Conservation (phyloP, 2,797 vertebrate species). For the Scomberomorus guttatus region DNA sequence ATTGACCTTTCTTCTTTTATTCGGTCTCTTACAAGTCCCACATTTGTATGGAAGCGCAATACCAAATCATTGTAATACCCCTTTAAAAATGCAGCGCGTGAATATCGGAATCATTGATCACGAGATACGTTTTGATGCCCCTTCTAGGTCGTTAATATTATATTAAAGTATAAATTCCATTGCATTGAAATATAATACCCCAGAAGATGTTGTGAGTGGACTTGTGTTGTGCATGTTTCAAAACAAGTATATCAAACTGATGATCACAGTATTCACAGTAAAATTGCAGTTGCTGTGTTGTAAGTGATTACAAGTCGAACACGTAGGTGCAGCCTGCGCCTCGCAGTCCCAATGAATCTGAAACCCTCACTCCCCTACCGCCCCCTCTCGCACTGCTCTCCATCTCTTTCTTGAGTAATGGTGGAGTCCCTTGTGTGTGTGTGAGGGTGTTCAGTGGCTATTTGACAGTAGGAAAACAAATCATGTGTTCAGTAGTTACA, state of each 20-base stretch:
- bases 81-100: neutral
- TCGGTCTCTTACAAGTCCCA: too few relatives aligned
- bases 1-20: too few relatives aligned
- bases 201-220: neutral
- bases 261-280: neutral
- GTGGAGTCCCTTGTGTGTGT: neutral
- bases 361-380: neutral
- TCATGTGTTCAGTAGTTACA: conserved; percentile 41
- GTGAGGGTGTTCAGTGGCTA: neutral
- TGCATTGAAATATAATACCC: neutral
- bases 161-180: neutral
- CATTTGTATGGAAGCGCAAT: too few relatives aligned
- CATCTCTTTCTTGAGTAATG: conserved; percentile 23
- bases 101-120: too few relatives aligned
- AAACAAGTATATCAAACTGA: neutral
- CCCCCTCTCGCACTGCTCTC: neutral
- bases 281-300: neutral
- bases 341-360: neutral
- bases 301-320: neutral
- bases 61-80: too few relatives aligned
- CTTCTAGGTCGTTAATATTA: neutral
- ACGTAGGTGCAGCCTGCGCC: neutral
- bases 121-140: neutral
- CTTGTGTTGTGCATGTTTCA: neutral
- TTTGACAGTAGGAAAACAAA: conserved; percentile 54